phyloP scores from a whole-genome alignment of 2,113 vertebrate species.

The Malurus alboscapulatus region DNA sequence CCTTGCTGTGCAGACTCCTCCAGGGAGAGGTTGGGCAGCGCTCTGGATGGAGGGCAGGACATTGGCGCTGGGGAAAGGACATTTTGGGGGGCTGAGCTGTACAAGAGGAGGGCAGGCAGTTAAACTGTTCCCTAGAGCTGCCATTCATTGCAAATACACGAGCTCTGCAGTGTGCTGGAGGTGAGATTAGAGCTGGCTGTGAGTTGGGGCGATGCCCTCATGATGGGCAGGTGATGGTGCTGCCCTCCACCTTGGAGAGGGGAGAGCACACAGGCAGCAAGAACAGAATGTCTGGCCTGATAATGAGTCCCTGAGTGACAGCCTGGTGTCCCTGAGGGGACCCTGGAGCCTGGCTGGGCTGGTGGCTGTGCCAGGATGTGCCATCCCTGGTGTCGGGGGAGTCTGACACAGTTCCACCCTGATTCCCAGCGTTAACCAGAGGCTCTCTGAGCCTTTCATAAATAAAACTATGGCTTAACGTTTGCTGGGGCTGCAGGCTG shows the following conservation, averaged over 20 bases:
- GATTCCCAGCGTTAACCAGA: not conserved
- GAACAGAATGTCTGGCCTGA: accelerated
- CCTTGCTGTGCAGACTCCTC: constrained; percentile 82
- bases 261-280: not conserved
- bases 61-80: not conserved
- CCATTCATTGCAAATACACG: accelerated
- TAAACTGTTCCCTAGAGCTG: not conserved
- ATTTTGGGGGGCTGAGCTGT: not conserved
- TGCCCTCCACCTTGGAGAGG: accelerated
- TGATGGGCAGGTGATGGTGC: not conserved
- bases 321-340: not conserved
- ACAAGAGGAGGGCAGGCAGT: not conserved
- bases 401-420: not conserved
- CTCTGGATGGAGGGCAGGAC: accelerated
- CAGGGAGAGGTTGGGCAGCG: constrained; percentile 69
- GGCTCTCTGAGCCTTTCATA: constrained; percentile 33
- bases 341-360: not conserved
- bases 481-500: constrained; percentile 7
- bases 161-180: not conserved
- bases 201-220: accelerated
- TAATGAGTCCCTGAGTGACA: not conserved
- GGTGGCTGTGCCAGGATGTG: accelerated
- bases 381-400: not conserved
- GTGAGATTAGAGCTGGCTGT: not conserved
- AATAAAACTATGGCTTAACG: not conserved